Conservation (phyloP, 2,113 vertebrate genomes). For the Lepisosteus oculatus region DNA sequence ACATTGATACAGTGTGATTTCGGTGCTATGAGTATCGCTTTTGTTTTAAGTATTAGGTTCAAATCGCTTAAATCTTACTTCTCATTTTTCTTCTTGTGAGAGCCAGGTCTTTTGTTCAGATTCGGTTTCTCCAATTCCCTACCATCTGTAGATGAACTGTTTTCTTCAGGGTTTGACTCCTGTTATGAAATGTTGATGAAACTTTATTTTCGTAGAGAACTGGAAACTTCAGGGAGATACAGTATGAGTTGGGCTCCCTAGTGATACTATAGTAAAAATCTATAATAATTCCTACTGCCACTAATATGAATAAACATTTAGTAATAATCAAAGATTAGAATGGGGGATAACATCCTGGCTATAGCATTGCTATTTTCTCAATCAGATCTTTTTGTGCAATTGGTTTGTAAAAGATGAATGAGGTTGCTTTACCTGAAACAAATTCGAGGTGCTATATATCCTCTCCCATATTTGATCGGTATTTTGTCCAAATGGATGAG, state of each 20-base stretch:
- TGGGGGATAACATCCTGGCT: no score
- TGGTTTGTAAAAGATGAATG: neutral
- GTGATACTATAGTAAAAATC: no score
- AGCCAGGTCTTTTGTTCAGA: slow-evolving; percentile 11
- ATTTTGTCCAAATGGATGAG: slow-evolving; percentile 13
- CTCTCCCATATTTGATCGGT: slow-evolving; percentile 49
- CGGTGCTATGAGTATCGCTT: no score
- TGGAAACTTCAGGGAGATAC: no score
- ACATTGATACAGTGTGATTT: no score
- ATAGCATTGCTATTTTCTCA: neutral
- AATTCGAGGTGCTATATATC: slow-evolving; percentile 44
- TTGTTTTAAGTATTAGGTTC: no score
- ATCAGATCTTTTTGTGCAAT: neutral
- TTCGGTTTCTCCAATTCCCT: slow-evolving; percentile 11
- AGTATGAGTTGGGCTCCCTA: no score
- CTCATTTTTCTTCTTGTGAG: slow-evolving; percentile 33
- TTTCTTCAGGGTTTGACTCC: slow-evolving; percentile 33
- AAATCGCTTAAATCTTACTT: slow-evolving; percentile 36
- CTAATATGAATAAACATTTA: neutral
- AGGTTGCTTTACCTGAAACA: slow-evolving; percentile 49
- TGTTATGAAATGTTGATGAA: slow-evolving; percentile 21
- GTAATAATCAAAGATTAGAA: no score
- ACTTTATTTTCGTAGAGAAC: neutral
- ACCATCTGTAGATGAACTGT: slow-evolving; percentile 17
- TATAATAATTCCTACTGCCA: neutral